phyloP scores from a whole-genome alignment of 1,140 invertebrate genomes.

The Anastatus disparis region DNA sequence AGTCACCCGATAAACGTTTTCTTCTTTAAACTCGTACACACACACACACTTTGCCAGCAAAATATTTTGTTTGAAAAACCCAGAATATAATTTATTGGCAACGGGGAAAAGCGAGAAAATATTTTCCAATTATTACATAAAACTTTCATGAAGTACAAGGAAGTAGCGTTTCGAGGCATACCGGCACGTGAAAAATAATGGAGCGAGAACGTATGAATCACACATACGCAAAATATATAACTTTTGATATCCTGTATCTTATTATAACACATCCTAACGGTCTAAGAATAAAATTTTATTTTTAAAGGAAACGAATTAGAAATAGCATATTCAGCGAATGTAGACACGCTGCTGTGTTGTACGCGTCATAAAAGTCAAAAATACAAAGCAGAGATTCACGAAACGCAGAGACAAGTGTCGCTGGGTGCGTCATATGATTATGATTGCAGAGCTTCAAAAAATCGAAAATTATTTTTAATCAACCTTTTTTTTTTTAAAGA shows the following conservation, averaged over 20 bases:
- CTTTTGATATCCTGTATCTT: slow-evolving; percentile 1
- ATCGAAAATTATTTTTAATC: too few species aligned
- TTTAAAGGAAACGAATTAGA: not conserved
- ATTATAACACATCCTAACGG: too few species aligned
- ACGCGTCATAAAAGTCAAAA: not conserved
- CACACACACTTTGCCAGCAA: not conserved
- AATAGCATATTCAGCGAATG: not conserved
- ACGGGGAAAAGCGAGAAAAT: not conserved
- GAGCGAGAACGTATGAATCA: slow-evolving; percentile 12
- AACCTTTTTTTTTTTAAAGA: too few species aligned
- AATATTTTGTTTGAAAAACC: slow-evolving; percentile 14
- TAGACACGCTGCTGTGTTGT: too few species aligned
- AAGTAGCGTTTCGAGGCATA: too few species aligned
- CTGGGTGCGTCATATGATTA: too few species aligned
- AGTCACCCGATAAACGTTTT: slow-evolving; percentile 9
- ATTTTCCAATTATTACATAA: slow-evolving; percentile 32
- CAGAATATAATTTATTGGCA: slow-evolving; percentile 22
- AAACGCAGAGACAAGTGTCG: not conserved
- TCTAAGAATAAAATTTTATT: slow-evolving; percentile 25
- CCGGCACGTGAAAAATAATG: not conserved
- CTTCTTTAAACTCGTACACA: too few species aligned
- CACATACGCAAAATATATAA: too few species aligned
- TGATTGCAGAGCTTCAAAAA: too few species aligned
- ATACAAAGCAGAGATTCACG: not conserved
- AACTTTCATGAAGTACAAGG: not conserved